A percentile compares a stretch with the other conserved stretches of the same genome.
Evolutionary conservation across 2,888 invertebrate species (phyloP).

Genomic region (Callyntrura sp.): DNA sequence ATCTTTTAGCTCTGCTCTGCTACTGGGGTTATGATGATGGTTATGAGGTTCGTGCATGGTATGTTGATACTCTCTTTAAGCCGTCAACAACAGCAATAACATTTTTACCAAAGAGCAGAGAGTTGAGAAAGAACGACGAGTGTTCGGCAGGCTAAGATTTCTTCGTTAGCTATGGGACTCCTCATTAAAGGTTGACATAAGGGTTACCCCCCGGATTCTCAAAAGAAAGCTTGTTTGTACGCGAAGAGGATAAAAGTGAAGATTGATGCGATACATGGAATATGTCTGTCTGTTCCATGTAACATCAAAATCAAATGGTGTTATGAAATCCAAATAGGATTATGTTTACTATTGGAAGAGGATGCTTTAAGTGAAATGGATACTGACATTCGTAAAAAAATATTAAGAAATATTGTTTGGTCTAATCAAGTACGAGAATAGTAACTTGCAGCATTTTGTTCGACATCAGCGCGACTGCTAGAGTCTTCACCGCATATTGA

Average conservation of each 20-base stretch:
- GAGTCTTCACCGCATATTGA: too few species aligned
- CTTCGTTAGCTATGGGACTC: conserved; percentile 70
- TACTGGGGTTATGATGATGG: conserved; percentile 41
- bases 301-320: neutral
- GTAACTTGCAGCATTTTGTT: too few species aligned
- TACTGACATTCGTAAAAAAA: neutral
- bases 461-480: too few species aligned
- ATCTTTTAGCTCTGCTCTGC: neutral
- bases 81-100: conserved; percentile 50
- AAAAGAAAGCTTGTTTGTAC: conserved; percentile 62
- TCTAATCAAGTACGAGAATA: too few species aligned
- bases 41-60: conserved; percentile 55
- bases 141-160: conserved; percentile 49
- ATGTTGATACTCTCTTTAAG: conserved; percentile 40
- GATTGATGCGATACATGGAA: conserved; percentile 36
- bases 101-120: conserved; percentile 9
- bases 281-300: conserved; percentile 27
- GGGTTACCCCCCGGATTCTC: conserved; percentile 73
- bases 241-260: conserved; percentile 16
- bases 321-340: conserved; percentile 16
- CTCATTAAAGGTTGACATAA: conserved; percentile 75
- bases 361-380: neutral
- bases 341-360: neutral
- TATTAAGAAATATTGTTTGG: neutral
- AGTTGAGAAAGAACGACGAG: conserved; percentile 22